Evolutionary conservation across 2,888 invertebrate species (phyloP).

Genomic region (Ochlodes sylvanus): DNA sequence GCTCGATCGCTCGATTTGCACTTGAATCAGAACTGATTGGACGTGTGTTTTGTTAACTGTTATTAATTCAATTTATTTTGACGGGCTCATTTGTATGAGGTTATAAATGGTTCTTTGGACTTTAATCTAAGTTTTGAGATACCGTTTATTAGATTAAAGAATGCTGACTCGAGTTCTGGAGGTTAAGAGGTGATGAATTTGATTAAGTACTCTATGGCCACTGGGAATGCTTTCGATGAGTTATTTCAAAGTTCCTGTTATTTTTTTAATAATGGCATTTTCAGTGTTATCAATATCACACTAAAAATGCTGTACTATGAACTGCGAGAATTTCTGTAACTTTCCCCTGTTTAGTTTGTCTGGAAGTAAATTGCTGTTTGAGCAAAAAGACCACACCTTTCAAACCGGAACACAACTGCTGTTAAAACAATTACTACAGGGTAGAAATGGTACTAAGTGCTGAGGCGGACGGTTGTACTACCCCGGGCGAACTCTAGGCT

Average conservation of each 20-base stretch:
- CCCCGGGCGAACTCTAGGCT: too few species aligned
- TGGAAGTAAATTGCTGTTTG: too few species aligned
- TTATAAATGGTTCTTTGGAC: slow-evolving; percentile 49
- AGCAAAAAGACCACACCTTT: too few species aligned
- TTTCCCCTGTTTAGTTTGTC: too few species aligned
- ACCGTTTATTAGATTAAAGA: slow-evolving; percentile 33
- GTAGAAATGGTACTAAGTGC: too few species aligned
- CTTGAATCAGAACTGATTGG: slow-evolving; percentile 59
- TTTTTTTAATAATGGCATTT: neutral
- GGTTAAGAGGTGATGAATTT: slow-evolving; percentile 33
- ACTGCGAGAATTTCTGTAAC: too few species aligned
- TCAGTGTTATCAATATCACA: too few species aligned
- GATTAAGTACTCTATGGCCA: slow-evolving; percentile 24
- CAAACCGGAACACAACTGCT: too few species aligned
- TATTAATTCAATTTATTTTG: slow-evolving; percentile 52
- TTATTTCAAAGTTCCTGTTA: slow-evolving; percentile 7
- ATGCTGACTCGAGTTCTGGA: slow-evolving; percentile 22
- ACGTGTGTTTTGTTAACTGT: slow-evolving; percentile 44
- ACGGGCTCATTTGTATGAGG: slow-evolving; percentile 44
- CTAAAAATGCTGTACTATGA: too few species aligned
- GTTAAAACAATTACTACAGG: too few species aligned
- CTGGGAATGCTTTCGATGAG: slow-evolving; percentile 5
- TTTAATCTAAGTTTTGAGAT: slow-evolving; percentile 40
- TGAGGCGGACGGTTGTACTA: too few species aligned
- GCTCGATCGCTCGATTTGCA: slow-evolving; percentile 46